These are phyloP conservation scores for Platyrinchus mystaceus DNA, from an alignment of 2,797 vertebrate genomes.

Conservation along the genomic window DNA sequence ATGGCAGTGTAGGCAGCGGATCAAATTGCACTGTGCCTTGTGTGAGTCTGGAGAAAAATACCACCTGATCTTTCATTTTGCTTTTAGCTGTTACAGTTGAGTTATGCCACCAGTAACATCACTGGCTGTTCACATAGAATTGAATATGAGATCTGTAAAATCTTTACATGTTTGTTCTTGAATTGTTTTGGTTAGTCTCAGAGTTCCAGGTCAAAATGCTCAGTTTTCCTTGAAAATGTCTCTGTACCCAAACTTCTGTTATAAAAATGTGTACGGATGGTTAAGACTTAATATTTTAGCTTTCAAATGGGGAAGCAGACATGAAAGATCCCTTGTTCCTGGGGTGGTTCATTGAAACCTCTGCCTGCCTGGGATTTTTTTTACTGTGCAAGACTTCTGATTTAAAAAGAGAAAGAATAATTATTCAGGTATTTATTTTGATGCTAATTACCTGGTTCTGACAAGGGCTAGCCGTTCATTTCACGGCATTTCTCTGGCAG, in stretches of 20 bases:
- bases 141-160: background rate
- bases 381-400: background rate
- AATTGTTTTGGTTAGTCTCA: background rate
- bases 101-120: background rate
- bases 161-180: background rate
- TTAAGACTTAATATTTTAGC: background rate
- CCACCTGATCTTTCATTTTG: background rate
- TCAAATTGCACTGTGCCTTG: background rate
- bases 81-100: background rate
- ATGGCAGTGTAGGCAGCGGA: accelerated
- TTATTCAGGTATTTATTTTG: background rate
- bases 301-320: background rate
- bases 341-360: background rate
- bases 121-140: background rate
- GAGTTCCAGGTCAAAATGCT: background rate
- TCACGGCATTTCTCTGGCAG: background rate
- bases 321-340: background rate
- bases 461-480: background rate
- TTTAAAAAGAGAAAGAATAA: background rate
- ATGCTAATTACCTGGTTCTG: background rate
- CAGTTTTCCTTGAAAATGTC: background rate
- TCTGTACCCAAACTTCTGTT: background rate
- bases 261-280: background rate
- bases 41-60: background rate
- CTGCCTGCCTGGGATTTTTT: background rate